A percentile compares a stretch with the other conserved stretches of the same genome.
Evolutionary conservation across 1,140 invertebrate genomes (phyloP).

Genomic region (Belonocnema kinseyi): DNA sequence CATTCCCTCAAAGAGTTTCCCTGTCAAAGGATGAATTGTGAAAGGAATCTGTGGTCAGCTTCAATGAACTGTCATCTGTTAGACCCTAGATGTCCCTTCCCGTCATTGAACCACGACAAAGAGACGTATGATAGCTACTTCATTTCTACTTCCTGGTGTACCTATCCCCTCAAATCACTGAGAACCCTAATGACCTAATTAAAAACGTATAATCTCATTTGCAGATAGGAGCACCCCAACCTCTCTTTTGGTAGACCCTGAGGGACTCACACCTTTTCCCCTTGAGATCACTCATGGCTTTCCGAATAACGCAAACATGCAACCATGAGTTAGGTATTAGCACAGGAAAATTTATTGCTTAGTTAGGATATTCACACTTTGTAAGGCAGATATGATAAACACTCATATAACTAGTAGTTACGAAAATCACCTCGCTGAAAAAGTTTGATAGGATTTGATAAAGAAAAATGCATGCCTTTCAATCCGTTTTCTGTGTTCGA

Average conservation of each 20-base stretch:
- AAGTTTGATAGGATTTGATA: too few relatives aligned
- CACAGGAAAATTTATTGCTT: conserved; percentile 12
- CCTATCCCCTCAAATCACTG: conserved; percentile 36
- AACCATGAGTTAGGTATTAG: conserved; percentile 16
- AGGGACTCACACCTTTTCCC: background rate
- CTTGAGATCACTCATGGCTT: background rate
- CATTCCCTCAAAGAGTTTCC: too few relatives aligned
- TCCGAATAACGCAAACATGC: conserved; percentile 1
- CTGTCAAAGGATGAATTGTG: too few relatives aligned
- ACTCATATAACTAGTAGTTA: too few relatives aligned
- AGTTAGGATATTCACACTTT: conserved; percentile 3
- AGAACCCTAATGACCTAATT: conserved; percentile 41
- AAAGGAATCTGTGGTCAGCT: too few relatives aligned
- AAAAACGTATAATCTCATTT: conserved; percentile 42
- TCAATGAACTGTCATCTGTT: too few relatives aligned
- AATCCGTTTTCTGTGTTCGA: too few relatives aligned
- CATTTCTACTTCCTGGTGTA: conserved; percentile 19
- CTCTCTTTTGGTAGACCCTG: background rate
- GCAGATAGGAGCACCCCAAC: background rate
- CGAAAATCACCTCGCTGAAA: too few relatives aligned
- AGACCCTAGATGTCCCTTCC: too few relatives aligned
- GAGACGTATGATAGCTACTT: too few relatives aligned
- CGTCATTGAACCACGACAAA: too few relatives aligned
- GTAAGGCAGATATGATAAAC: background rate
- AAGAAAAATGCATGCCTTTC: too few relatives aligned